Base-by-base conservation (phyloP, 92 coral and sea anemone genomes). In the Siderastrea siderea region DNA sequence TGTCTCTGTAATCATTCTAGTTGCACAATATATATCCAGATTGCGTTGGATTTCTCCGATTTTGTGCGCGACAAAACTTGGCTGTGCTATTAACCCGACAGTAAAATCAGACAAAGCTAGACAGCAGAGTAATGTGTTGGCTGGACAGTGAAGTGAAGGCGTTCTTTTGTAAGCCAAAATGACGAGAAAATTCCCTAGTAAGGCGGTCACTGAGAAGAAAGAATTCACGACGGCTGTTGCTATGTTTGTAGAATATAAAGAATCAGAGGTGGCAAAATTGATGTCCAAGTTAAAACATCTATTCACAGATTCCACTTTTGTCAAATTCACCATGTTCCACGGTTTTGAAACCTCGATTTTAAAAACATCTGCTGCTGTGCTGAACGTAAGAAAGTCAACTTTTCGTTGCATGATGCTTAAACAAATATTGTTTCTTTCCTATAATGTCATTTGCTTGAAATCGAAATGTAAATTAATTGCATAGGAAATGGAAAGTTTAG, bases 11-110 rank as follows among this genome's bases (percentile, higher is more conserved):
- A 82, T 79, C 51, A 86, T 87, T 53, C 96, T 64, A 12, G 93
- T 88, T 1, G 52, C 80, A 67, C 96, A 94, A 64, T 94, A 94
- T 7, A 94, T 67, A 0, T 54, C 3, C 54, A 88, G 44, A 52
- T 73, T 88, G 8, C 82, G 72, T 10, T 86, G 74, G 2, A 91
- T 7, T 50, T 86, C 90, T 11, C 94, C 93, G 67, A 90, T 81
- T 77, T 92, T 94, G 78, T 91, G 93, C 43, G 80, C 90, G n/a
- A 94, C 93, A 16, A 87, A 88, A 52, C 93, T 67, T 13, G 96
- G 96, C 12, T 91, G 96, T 17, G 86, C 93, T 5, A 94, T 43
- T 6, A 88, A 16, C 3, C 93, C 96, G 10, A 91, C 96, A 2
- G 85, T 66, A 49, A 94, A 57, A 77, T 94, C 96, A 45, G 94